Base-by-base conservation (phyloP, 2,797 vertebrate genomes). In the Argya squamiceps region DNA sequence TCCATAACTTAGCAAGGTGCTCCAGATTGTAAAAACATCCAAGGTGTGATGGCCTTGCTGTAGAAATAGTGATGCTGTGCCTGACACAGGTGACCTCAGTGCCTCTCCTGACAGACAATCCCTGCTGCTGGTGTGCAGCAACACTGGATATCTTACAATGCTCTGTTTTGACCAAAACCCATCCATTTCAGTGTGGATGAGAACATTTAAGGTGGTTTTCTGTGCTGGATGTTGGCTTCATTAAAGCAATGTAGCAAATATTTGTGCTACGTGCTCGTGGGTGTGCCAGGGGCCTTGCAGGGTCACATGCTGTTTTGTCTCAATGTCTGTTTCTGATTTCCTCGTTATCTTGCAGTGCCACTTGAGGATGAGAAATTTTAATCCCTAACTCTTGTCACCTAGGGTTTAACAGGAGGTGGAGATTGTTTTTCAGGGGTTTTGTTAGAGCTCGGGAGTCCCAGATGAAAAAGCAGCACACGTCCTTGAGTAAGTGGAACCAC, bases 311-410 rank as follows among this genome's bases (percentile, higher is more conserved):
- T 94, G 80, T 55, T 93, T 88, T 92, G 74, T 93, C 47, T 92
- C 78, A 83, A 8, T 69, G 70, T n/a, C 26, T 55, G 1, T 91
- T 96, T 81, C 69, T 92, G 65, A 89, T 80, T 63, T 59, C 50
- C 62, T 68, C 3, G 2, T 44, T 93, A 83, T 95, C 85, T 85
- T 80, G 50, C 53, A 43, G 63, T 80, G 58, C 49, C 82, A 84
- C 92, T 90, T 90, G 65, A 79, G 22, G 76, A 83, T 83, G 68
- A 77, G 71, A 80, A 67, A 80, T 77, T 85, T 85, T 94, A 92
- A 91, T 96, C 71, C 68, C 65, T 36, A 6, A 34, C 75, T 89
- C 79, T 85, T 83, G 52, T 92, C 68, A 4, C 39, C 26, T 74
- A 55, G 36, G 50, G 82, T 3, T 91, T 89, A 81, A 47, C 77